Base-by-base conservation (phyloP, 2,797 vertebrate species). In the Chiloscyllium punctatum region DNA sequence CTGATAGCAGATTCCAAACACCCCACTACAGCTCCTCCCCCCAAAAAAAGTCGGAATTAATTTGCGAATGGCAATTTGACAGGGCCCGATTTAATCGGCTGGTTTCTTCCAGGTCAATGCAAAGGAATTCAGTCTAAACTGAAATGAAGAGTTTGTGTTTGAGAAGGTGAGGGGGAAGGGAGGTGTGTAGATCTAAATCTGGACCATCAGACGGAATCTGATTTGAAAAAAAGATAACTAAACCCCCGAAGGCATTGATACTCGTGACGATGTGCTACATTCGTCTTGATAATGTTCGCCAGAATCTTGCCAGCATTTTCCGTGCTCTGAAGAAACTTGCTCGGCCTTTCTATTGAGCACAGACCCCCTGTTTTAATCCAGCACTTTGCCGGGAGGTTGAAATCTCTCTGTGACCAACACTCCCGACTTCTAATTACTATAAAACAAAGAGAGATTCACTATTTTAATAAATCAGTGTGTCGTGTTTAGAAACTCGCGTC, bases 91-190 rank as follows among this genome's bases (percentile, higher is more conserved):
- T 3, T 74, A 51, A 94, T 94, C 94, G 48, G 7, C 48, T n/a
- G 13, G 42, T 7, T 53, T 72, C 94, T 95, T 95, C 71, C 48
- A 95, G 94, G 94, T 95, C 94, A 95, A 25, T 95, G 94, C 25
- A 95, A 42, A 77, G 94, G 94, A 77, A 95, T 77, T 95, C 69
- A 69, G 15, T 16, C 94, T 95, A 7, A 77, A 72, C 94, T 77
- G 15, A 74, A 77, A 6, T 77, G 71, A 77, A 23, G 48, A 53
- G 48, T 18, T 42, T 51, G 94, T 30, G 69, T 95, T 53, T 30
- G 57, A 95, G 11, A 33, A 53, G 72, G 71, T 16, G 72, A 9
- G 27, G 27, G 71, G 72, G 48, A 7, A 51, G 71, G 30, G 71
- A n/a, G 15, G 30, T 30, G 48, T 1, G 48, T 62, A 92, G 90